phyloP scores from a whole-genome alignment of 2,888 invertebrate genomes.

The Xanthorhoe designata region DNA sequence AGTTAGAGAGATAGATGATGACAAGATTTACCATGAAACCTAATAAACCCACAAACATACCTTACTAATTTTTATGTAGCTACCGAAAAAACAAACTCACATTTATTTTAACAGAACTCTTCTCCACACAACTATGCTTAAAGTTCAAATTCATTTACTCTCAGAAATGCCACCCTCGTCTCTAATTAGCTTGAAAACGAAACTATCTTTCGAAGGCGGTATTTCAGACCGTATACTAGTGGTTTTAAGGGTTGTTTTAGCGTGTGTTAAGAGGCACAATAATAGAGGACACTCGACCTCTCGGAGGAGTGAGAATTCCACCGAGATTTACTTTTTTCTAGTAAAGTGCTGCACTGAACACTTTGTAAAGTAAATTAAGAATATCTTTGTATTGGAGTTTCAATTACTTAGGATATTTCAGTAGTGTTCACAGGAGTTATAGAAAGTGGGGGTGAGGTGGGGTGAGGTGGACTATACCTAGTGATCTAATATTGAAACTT shows the following conservation, averaged over 20 bases:
- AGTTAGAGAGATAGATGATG: too few relatives aligned
- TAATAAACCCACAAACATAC: constrained; percentile 38
- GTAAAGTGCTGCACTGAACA: constrained; percentile 47
- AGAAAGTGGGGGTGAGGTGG: constrained; percentile 1
- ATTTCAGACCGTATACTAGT: constrained; percentile 50
- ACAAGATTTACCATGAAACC: background rate
- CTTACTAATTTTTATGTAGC: constrained; percentile 41
- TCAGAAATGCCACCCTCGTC: constrained; percentile 58
- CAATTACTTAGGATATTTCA: constrained; percentile 18
- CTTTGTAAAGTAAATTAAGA: constrained; percentile 51
- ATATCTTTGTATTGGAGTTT: constrained; percentile 26
- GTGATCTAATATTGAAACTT: background rate
- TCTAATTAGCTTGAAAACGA: constrained; percentile 82
- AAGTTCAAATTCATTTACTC: constrained; percentile 58
- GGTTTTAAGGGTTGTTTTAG: constrained; percentile 52
- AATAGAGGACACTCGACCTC: constrained; percentile 81
- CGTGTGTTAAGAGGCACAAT: constrained; percentile 51
- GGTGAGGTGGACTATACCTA: background rate
- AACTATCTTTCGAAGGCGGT: constrained; percentile 47
- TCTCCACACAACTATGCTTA: constrained; percentile 48
- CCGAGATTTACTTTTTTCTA: constrained; percentile 57
- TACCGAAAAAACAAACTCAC: constrained; percentile 49
- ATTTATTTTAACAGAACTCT: constrained; percentile 34
- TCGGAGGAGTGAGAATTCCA: constrained; percentile 69
- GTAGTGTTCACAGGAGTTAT: background rate